These are phyloP conservation scores for Sebastolobus alascanus DNA, from an alignment of 2,797 vertebrate genomes.

Conservation along the genomic window DNA sequence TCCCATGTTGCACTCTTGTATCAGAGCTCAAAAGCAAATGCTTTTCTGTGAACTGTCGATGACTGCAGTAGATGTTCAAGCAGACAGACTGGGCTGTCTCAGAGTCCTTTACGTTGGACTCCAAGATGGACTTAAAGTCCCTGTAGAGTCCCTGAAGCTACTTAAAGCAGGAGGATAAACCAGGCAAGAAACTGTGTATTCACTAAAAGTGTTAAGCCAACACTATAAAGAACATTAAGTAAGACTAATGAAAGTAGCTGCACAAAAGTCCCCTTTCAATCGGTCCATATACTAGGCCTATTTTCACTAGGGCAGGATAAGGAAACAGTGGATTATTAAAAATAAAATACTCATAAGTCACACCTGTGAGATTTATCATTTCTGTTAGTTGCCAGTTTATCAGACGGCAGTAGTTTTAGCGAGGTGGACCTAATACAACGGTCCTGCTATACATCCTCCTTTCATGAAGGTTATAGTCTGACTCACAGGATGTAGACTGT, in stretches of 20 bases:
- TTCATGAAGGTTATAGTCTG: too few relatives aligned
- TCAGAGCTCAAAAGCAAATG: background rate
- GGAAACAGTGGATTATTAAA: background rate
- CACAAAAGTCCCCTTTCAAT: too few relatives aligned
- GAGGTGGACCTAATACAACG: background rate
- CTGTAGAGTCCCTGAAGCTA: background rate
- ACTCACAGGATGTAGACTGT: too few relatives aligned
- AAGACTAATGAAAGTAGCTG: background rate
- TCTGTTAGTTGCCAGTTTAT: too few relatives aligned
- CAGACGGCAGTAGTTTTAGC: too few relatives aligned
- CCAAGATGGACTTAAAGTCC: background rate
- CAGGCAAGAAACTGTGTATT: background rate
- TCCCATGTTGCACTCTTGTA: background rate
- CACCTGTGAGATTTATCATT: background rate
- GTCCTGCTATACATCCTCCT: background rate
- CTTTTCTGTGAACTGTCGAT: background rate
- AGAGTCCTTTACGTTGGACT: background rate
- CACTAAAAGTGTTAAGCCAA: conserved; percentile 5
- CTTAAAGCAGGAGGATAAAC: background rate
- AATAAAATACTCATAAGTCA: background rate
- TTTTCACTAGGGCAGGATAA: background rate
- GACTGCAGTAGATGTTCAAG: background rate
- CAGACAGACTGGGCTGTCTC: background rate
- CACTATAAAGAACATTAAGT: background rate
- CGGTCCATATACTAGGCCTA: too few relatives aligned